Conservation (phyloP, 2,113 vertebrate genomes). For the Cyprinodon tularosa region DNA sequence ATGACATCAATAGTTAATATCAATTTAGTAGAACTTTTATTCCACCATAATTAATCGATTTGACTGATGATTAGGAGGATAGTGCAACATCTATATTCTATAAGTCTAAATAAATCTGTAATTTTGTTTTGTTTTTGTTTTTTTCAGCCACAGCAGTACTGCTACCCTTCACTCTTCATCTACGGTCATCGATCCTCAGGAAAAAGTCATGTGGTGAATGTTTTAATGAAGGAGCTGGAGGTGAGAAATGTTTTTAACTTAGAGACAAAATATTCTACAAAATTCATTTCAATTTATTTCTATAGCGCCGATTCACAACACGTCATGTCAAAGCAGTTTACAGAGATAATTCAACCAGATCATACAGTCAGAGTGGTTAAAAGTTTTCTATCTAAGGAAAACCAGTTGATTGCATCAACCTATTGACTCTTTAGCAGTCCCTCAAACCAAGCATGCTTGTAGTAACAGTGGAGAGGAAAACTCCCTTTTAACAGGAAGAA, state of each 20-base stretch:
- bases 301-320: too few relatives aligned
- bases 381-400: too few relatives aligned
- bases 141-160: constrained; percentile 88
- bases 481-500: too few relatives aligned
- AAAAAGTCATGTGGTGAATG: constrained; percentile 91
- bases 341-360: too few relatives aligned
- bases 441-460: too few relatives aligned
- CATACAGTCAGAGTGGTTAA: too few relatives aligned
- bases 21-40: too few relatives aligned
- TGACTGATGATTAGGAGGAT: neutral
- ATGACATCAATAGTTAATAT: too few relatives aligned
- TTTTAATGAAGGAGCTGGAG: constrained; percentile 88
- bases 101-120: neutral
- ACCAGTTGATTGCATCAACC: too few relatives aligned
- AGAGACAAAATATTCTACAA: neutral
- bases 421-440: too few relatives aligned
- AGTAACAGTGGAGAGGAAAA: too few relatives aligned
- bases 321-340: too few relatives aligned
- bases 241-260: constrained; percentile 72
- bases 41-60: neutral
- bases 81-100: neutral
- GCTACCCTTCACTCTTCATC: constrained; percentile 92
- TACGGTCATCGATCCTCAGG: constrained; percentile 94
- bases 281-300: neutral
- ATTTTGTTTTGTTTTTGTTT: constrained; percentile 12